phyloP scores from a whole-genome alignment of 2,113 vertebrate genomes.

The Isichthys henryi region DNA sequence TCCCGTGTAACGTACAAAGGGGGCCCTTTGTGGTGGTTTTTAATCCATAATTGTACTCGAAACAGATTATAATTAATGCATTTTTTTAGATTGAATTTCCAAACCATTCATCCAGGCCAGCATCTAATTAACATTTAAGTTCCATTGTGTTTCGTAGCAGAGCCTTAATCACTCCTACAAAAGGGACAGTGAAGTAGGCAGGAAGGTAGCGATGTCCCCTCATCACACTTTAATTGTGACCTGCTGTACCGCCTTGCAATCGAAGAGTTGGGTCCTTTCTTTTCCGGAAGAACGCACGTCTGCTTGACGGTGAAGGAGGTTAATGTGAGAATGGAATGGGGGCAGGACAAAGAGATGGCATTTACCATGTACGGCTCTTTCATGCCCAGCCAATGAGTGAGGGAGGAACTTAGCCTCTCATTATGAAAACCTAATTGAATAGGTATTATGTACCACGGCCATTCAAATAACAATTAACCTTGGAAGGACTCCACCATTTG shows the following conservation, averaged over 20 bases:
- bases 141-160: background rate
- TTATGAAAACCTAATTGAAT: background rate
- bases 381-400: background rate
- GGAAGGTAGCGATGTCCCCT: background rate
- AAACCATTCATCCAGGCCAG: slow-evolving; percentile 9
- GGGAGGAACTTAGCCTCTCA: background rate
- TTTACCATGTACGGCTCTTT: background rate
- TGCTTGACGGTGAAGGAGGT: background rate
- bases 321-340: background rate
- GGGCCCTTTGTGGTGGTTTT: background rate
- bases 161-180: slow-evolving; percentile 14
- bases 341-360: background rate
- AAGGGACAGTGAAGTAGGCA: background rate
- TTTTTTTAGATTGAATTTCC: slow-evolving; percentile 20
- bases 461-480: background rate
- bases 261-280: background rate
- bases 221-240: background rate
- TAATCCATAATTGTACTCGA: slow-evolving; percentile 22
- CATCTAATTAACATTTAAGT: slow-evolving; percentile 20
- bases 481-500: background rate
- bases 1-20: background rate
- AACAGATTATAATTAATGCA: slow-evolving; percentile 24
- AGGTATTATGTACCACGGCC: background rate
- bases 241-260: background rate
- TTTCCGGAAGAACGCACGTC: background rate